These are phyloP conservation scores for Pachyramphus minor DNA, from an alignment of 2,113 vertebrate genomes.

Conservation along the genomic window DNA sequence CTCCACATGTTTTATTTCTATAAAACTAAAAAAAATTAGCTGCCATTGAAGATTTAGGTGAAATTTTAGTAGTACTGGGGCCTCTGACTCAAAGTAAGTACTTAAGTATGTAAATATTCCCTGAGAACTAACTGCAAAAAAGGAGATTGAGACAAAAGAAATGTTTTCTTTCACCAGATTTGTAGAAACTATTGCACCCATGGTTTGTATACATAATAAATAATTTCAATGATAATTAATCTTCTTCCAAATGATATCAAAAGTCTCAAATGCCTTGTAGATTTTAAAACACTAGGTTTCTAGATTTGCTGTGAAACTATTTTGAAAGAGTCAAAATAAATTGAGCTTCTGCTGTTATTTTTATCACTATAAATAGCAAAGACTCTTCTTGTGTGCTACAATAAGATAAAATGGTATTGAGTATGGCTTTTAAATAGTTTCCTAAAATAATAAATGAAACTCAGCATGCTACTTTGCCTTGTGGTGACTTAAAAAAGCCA, in stretches of 20 bases:
- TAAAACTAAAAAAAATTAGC: neutral
- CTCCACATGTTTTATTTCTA: neutral
- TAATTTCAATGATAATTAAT: conserved; percentile 3
- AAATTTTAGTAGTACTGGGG: neutral
- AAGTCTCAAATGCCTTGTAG: neutral
- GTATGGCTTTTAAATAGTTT: conserved; percentile 35
- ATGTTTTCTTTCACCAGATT: neutral
- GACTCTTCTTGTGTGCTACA: neutral
- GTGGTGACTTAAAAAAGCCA: conserved; percentile 42
- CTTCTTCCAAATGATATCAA: neutral
- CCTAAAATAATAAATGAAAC: conserved; percentile 24
- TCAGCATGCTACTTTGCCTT: neutral
- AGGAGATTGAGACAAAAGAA: neutral
- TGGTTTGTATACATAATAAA: neutral
- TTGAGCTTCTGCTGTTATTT: neutral
- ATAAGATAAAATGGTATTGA: neutral
- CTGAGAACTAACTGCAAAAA: neutral
- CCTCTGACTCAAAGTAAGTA: neutral
- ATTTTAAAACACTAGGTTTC: neutral
- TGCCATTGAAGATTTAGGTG: neutral
- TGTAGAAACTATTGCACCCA: neutral
- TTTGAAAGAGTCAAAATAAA: conserved; percentile 3
- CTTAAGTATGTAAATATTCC: neutral
- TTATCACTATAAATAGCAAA: neutral
- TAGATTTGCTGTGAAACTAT: neutral